phyloP scores from a whole-genome alignment of 30 jellyfish, hydroid and myxozoan genomes.

The Chrysaora quinquecirrha region DNA sequence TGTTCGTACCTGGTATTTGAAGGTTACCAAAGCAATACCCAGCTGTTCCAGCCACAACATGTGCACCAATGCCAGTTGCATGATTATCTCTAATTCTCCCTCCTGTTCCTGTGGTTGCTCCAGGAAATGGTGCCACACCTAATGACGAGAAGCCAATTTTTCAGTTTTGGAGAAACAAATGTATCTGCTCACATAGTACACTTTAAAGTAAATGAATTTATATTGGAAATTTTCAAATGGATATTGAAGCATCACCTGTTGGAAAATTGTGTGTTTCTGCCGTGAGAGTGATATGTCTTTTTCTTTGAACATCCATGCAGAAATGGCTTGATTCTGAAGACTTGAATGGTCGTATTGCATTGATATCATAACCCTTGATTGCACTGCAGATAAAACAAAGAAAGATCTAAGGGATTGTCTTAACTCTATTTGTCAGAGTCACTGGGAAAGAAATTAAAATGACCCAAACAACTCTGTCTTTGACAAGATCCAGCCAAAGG shows the following conservation, averaged over 20 bases:
- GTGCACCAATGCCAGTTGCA: conserved; percentile 93
- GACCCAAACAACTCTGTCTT: no score
- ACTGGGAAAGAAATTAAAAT: no score
- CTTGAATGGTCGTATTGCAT: conserved; percentile 49
- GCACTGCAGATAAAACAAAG: conserved; percentile 65
- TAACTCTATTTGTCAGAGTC: no score
- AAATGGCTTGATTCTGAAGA: conserved; percentile 68
- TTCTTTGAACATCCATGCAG: conserved; percentile 36
- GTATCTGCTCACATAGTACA: no score
- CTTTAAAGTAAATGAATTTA: no score
- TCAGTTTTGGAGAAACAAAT: no score
- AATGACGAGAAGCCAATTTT: no score
- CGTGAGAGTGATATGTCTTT: conserved; percentile 81
- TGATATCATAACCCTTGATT: conserved; percentile 60
- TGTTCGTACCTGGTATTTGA: conserved; percentile 78
- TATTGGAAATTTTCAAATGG: no score
- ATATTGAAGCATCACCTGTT: conserved; percentile 84
- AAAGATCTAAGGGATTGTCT: no score
- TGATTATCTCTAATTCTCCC: conserved; percentile 93
- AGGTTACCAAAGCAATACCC: conserved; percentile 96
- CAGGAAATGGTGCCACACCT: conserved; percentile 99
- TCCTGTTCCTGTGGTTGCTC: conserved; percentile 97
- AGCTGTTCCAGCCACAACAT: conserved; percentile 93
- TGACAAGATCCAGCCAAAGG: no score
- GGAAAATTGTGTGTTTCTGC: conserved; percentile 98